phyloP scores from a whole-genome alignment of 2,797 vertebrate species.

The Alectoris magna region DNA sequence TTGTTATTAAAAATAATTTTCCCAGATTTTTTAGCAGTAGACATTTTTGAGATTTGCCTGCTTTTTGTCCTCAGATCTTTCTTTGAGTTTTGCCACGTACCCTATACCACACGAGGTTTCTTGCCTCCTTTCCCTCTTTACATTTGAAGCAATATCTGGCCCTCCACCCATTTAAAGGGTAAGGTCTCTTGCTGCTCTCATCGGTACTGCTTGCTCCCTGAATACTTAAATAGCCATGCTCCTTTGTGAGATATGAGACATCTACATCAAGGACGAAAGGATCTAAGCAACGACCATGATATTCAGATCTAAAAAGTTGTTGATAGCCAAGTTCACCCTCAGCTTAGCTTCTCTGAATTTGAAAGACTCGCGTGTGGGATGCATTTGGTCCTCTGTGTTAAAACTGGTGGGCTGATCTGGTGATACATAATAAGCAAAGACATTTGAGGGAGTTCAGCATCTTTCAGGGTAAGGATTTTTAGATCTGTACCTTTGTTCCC shows the following conservation, averaged over 20 bases:
- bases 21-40: background rate
- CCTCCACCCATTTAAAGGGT: background rate
- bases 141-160: background rate
- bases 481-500: conserved; percentile 54
- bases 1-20: background rate
- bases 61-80: background rate
- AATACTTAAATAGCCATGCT: conserved; percentile 34
- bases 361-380: background rate
- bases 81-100: background rate
- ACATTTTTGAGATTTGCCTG: background rate
- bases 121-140: background rate
- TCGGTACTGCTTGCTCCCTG: background rate
- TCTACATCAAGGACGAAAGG: conserved; percentile 25
- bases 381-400: background rate
- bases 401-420: conserved; percentile 17
- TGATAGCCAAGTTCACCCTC: conserved; percentile 36
- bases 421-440: conserved; percentile 24
- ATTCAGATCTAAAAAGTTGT: conserved; percentile 39
- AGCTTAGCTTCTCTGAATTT: conserved; percentile 1
- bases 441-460: conserved; percentile 26
- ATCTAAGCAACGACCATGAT: conserved; percentile 40
- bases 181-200: background rate
- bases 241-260: conserved; percentile 27
- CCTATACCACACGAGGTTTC: background rate
- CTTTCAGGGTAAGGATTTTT: conserved; percentile 40